phyloP scores from a whole-genome alignment of 2,797 vertebrate genomes.

The Enteromius mattozi region DNA sequence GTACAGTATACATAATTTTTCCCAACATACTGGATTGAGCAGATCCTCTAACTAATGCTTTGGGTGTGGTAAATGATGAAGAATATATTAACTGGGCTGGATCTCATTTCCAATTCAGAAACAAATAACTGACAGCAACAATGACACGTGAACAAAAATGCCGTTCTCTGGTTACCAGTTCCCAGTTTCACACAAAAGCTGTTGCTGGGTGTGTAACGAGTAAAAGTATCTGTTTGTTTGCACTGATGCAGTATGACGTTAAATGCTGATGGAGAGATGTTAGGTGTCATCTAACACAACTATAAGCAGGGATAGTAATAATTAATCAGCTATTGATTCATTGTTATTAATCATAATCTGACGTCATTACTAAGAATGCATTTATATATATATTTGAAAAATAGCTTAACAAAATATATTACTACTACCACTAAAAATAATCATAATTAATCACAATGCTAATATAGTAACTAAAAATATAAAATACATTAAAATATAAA shows the following conservation, averaged over 20 bases:
- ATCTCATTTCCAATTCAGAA: not conserved
- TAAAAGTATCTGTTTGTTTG: constrained; percentile 4
- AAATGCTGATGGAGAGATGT: not conserved
- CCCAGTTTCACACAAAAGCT: constrained; percentile 22
- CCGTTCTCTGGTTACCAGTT: constrained; percentile 23
- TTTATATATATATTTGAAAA: not conserved
- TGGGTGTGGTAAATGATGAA: constrained; percentile 1
- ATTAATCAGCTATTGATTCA: not conserved
- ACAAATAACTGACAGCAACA: not conserved
- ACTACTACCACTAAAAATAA: not conserved
- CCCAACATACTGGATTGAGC: not conserved
- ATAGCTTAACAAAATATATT: not conserved
- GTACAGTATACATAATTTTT: not conserved
- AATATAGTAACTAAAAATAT: not conserved
- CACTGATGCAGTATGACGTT: not conserved
- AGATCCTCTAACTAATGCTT: not conserved
- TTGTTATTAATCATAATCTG: not conserved
- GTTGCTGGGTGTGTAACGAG: constrained; percentile 20
- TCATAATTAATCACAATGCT: not conserved
- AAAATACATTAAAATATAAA: not conserved
- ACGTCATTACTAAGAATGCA: not conserved
- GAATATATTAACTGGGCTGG: not conserved
- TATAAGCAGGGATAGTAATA: too few relatives aligned
- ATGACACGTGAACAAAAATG: not conserved
- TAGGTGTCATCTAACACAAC: not conserved